Evolutionary conservation across 2,888 invertebrate species (phyloP), one percentile per base, ranked within the genome.

Genomic region (Callimorpha dominula): DNA sequence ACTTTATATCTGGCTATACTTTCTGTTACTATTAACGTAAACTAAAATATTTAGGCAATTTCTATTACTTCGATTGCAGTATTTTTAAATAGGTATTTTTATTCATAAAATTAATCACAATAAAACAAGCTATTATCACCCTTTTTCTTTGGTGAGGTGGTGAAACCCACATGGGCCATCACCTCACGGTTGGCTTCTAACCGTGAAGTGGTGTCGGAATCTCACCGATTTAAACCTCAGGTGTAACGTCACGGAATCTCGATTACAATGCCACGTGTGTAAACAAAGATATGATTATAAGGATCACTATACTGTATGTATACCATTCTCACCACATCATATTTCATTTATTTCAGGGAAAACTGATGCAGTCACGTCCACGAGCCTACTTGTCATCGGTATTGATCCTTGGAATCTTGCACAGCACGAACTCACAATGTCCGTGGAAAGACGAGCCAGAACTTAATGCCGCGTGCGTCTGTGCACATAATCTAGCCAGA

Each of bases 391-490:
- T 90, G 80, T 81, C 81, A 75, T 82, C 85, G 76, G 75, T 88
- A 65, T 68, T 91, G 72, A 76, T 92, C 40, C 75, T 90, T 69
- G 75, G 87, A 70, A 77, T 86, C 31, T 78, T 90, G 71, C 83
- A 83, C 62, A 74, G 76, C 60, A 87, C 95, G 40, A 90, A 92
- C 68, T 97, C 97, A 42, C 97, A 98, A 87, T 99, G 99, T 92
- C 98, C 99, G 0, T 98, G 98, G 98, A 97, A 97, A 85, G 96
- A 96, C 75, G 97, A 97, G 77, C 96, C 97, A 43, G 96, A 96
- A 67, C 96, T 99, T 76, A 98, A 98, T 88, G 96, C 97, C 68
- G 97, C 98, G 65, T 99, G 99, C 91, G 97, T 98, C 76, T 99
- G 99, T 93, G 98, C 98, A 78, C 97, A 97, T 91, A 98, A 98